A percentile compares a stretch with the other conserved stretches of the same genome.
phyloP scores from a whole-genome alignment of 2,797 vertebrate genomes.

The Macroramphosus scolopax region DNA sequence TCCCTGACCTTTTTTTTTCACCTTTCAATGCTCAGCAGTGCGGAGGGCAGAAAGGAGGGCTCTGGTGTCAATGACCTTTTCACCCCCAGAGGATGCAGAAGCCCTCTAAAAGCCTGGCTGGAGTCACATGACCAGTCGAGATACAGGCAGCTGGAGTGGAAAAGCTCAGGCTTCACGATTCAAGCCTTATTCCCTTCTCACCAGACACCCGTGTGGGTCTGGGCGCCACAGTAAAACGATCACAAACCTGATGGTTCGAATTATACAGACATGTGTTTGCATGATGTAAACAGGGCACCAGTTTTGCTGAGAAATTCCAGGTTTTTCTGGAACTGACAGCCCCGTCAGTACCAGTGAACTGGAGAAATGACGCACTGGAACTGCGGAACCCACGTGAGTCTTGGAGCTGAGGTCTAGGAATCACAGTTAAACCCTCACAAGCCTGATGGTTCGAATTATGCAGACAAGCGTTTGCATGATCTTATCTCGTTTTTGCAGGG shows the following conservation, averaged over 20 bases:
- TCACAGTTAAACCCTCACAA: too few relatives aligned
- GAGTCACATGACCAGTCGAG: constrained; percentile 44
- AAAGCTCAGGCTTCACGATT: constrained; percentile 47
- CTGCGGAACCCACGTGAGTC: too few relatives aligned
- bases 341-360: too few relatives aligned
- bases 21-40: constrained; percentile 29
- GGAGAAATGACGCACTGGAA: too few relatives aligned
- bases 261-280: constrained; percentile 1
- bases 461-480: too few relatives aligned
- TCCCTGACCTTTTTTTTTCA: constrained; percentile 33
- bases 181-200: constrained; percentile 28
- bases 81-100: constrained; percentile 29
- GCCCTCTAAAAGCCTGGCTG: constrained; percentile 31
- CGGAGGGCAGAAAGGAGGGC: constrained; percentile 29
- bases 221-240: constrained; percentile 26
- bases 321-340: too few relatives aligned
- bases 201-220: constrained; percentile 26
- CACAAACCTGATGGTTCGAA: not conserved
- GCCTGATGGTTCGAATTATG: too few relatives aligned
- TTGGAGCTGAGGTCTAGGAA: too few relatives aligned
- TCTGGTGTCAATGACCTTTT: constrained; percentile 59
- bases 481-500: too few relatives aligned
- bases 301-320: too few relatives aligned
- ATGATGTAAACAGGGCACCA: not conserved
- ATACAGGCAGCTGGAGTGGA: constrained; percentile 33